These are phyloP conservation scores for Drosophila lacteicornis DNA, from an alignment of 1,140 invertebrate genomes.

Conservation along the genomic window DNA sequence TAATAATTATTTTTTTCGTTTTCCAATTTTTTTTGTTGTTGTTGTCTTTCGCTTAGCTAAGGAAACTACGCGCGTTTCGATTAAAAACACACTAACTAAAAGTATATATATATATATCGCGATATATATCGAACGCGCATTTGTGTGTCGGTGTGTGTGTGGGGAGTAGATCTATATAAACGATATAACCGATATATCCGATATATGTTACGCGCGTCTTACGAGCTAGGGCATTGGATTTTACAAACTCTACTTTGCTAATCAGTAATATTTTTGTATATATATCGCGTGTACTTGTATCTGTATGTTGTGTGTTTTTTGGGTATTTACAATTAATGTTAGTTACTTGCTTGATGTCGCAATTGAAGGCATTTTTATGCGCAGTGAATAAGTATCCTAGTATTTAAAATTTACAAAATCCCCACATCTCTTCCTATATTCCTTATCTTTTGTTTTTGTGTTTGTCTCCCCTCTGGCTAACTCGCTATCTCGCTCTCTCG, in stretches of 20 bases:
- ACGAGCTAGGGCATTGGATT: constrained; percentile 47
- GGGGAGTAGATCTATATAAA: constrained; percentile 32
- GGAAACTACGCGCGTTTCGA: constrained; percentile 55
- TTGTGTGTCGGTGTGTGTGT: constrained; percentile 16
- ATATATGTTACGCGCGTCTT: constrained; percentile 36
- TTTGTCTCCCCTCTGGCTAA: neutral
- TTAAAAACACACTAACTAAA: constrained; percentile 64
- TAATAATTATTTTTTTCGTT: constrained; percentile 15
- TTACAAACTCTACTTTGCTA: constrained; percentile 41
- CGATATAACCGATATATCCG: constrained; percentile 38
- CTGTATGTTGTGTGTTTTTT: constrained; percentile 34
- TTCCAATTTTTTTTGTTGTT: constrained; percentile 27
- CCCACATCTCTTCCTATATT: neutral
- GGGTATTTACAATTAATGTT: constrained; percentile 72
- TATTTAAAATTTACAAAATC: constrained; percentile 55
- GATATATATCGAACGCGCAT: constrained; percentile 24
- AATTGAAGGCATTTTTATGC: constrained; percentile 79
- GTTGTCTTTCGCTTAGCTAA: constrained; percentile 51
- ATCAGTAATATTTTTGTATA: constrained; percentile 37
- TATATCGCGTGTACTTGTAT: constrained; percentile 28
- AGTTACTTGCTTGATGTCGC: constrained; percentile 61
- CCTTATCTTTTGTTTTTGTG: neutral
- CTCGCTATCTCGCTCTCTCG: constrained; percentile 11
- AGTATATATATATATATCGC: constrained; percentile 38
- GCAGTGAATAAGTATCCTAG: constrained; percentile 56